Evolutionary conservation across 2,888 invertebrate genomes (phyloP), one percentile per base, ranked within the genome.

Genomic region (Rotaria socialis): DNA sequence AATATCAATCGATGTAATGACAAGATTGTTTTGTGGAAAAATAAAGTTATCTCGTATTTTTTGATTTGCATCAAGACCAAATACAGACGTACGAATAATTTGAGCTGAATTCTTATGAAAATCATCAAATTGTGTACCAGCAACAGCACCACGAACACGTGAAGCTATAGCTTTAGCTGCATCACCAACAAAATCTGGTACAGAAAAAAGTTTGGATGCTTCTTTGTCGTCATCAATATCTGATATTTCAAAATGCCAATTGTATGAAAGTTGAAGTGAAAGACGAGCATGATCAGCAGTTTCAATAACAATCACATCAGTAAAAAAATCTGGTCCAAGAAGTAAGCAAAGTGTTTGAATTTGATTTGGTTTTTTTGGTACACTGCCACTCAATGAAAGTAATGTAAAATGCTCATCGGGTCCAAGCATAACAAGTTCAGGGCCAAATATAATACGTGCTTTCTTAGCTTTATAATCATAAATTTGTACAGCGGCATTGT

Each of bases 351-450:
- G 89, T 24, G 91, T 89, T 87, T 92, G 91, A 89, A 92, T 92
- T 85, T 90, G 89, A 88, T 92, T 92, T 7, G 91, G 92, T 86
- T 91, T 91, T 89, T 92, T 92, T 24, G 92, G 92, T 88, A 92
- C 92, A 11, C 92, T 92, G 22, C 92, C 92, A 16, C 92, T 92
- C 85, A 92, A 88, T 87, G 91, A 90, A 43, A 92, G 89, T 89
- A 92, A 92, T 3, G 92, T 92, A 89, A 92, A 92, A 89, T 92
- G 92, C 88, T 92, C 92, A 88, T 92, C 92, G 4, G 92, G 92
- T 11, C 90, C 90, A 55, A 92, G 89, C 92, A 92, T 92, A 19
- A 92, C 92, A 87, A 92, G 89, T 87, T 92, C 92, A n/a, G 92
- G 92, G 8, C 92, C 92, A 89, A 92, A 92, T 24, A 92, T 89